phyloP scores from a whole-genome alignment of 1,140 invertebrate genomes.

The Cydia fagiglandana region DNA sequence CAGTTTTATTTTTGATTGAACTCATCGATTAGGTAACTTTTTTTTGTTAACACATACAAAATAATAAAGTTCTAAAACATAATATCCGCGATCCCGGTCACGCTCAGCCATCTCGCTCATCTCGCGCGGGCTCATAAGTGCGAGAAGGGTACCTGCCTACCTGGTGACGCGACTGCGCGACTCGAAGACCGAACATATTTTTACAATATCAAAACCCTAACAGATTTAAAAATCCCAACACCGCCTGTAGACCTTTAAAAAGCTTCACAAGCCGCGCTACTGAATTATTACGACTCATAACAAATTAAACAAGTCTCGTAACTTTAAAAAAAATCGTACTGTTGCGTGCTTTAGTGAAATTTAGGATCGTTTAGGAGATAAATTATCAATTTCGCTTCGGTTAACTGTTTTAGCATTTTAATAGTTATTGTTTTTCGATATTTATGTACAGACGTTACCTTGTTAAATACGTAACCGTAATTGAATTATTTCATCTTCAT shows the following conservation, averaged over 20 bases:
- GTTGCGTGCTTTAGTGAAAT: not conserved
- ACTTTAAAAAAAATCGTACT: not conserved
- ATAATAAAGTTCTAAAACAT: too few species aligned
- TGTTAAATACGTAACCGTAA: not conserved
- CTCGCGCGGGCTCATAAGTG: too few species aligned
- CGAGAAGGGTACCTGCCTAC: too few species aligned
- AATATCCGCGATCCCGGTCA: too few species aligned
- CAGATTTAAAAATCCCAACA: too few species aligned
- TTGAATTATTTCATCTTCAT: not conserved
- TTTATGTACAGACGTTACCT: not conserved
- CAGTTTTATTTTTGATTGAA: too few species aligned
- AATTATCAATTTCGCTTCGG: not conserved
- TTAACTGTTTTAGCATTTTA: not conserved
- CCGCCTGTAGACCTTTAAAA: slow-evolving; percentile 40
- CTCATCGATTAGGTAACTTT: too few species aligned
- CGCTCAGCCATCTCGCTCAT: too few species aligned
- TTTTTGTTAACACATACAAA: too few species aligned
- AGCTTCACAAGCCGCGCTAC: slow-evolving; percentile 32
- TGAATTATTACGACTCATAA: slow-evolving; percentile 23
- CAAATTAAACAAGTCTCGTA: slow-evolving; percentile 26
- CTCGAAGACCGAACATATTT: too few species aligned
- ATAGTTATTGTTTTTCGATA: not conserved
- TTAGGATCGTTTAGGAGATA: not conserved
- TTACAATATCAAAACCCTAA: too few species aligned
- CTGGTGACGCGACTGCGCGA: too few species aligned